These are phyloP conservation scores for Trachelus troglodyta DNA, from an alignment of 2,888 invertebrate genomes.

Conservation along the genomic window DNA sequence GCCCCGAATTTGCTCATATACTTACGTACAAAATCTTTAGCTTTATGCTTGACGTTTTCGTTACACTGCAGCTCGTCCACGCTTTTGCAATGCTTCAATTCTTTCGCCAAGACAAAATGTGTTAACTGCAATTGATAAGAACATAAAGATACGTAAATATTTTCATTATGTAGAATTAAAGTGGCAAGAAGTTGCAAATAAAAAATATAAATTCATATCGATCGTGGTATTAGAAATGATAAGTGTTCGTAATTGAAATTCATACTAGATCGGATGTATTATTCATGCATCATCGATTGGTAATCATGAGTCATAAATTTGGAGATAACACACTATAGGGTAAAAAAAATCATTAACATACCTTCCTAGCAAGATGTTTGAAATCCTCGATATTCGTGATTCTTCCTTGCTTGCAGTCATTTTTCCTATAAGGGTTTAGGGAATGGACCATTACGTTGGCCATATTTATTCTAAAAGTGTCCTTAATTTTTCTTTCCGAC, in stretches of 20 bases:
- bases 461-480: constrained; percentile 84
- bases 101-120: constrained; percentile 95
- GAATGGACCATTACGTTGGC: constrained; percentile 86
- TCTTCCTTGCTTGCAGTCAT: constrained; percentile 84
- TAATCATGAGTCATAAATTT: neutral
- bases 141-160: neutral
- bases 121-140: constrained; percentile 77
- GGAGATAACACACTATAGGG: neutral
- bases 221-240: neutral
- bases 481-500: constrained; percentile 80
- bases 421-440: constrained; percentile 88
- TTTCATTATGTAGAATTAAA: neutral
- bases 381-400: constrained; percentile 93
- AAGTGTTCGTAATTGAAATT: neutral
- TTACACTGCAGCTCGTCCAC: constrained; percentile 88
- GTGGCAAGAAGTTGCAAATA: neutral
- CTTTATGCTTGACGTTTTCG: constrained; percentile 93
- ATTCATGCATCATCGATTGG: neutral
- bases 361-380: constrained; percentile 94
- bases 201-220: neutral
- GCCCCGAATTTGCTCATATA: constrained; percentile 96
- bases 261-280: neutral
- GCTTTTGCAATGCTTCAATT: constrained; percentile 89
- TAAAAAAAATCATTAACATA: constrained; percentile 56
- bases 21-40: constrained; percentile 93